Percentiles rank a stretch among this genome's conserved stretches.
phyloP scores from a whole-genome alignment of 2,888 invertebrate species.

The Halocaridina rubra region DNA sequence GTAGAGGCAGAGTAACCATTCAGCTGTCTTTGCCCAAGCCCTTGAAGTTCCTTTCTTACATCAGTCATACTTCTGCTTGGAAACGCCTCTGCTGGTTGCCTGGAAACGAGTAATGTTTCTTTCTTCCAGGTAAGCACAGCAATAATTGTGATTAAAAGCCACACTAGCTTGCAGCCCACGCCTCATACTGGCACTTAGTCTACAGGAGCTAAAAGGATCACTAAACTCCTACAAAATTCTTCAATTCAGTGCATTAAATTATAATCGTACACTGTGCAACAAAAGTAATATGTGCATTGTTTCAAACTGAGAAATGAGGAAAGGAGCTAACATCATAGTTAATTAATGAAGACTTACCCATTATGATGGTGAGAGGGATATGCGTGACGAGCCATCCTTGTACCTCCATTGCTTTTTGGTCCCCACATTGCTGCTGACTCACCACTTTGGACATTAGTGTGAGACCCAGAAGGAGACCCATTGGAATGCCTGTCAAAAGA shows the following conservation, averaged over 20 bases:
- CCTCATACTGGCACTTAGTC: neutral
- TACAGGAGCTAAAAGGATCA: neutral
- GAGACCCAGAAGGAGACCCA: conserved; percentile 38
- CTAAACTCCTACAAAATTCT: too few relatives aligned
- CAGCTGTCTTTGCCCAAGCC: neutral
- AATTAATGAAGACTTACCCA: conserved; percentile 47
- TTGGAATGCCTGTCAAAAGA: conserved; percentile 16
- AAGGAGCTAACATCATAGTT: too few relatives aligned
- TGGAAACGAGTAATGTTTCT: conserved; percentile 39
- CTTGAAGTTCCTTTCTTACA: too few relatives aligned
- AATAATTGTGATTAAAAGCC: neutral
- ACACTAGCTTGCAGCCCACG: conserved; percentile 13
- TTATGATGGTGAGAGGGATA: conserved; percentile 33
- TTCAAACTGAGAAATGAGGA: too few relatives aligned
- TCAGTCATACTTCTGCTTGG: neutral
- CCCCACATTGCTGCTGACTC: conserved; percentile 27
- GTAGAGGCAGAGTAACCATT: too few relatives aligned
- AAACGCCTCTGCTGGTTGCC: neutral
- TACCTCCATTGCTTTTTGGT: neutral
- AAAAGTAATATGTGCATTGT: too few relatives aligned
- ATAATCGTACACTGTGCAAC: too few relatives aligned
- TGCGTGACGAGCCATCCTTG: neutral
- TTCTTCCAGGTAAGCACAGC: conserved; percentile 22
- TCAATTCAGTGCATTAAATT: too few relatives aligned
- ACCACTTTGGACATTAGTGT: conserved; percentile 24